Conservation (phyloP, 2,888 invertebrate genomes). For the Yponomeuta cagnagella region DNA sequence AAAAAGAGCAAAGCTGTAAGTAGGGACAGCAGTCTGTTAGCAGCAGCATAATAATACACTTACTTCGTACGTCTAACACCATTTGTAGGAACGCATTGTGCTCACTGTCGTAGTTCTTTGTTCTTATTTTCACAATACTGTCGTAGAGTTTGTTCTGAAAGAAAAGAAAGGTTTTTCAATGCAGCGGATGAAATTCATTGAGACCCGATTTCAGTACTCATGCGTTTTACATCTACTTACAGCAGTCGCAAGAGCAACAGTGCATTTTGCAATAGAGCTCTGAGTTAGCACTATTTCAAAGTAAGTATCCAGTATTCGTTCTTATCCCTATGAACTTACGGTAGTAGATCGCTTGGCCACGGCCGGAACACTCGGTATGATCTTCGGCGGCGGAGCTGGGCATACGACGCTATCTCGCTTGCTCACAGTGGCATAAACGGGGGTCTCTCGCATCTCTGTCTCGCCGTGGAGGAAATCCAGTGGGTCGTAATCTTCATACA, state of each 20-base stretch:
- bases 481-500: constrained; percentile 71
- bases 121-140: constrained; percentile 80
- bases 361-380: constrained; percentile 53
- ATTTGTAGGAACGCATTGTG: constrained; percentile 88
- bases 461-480: constrained; percentile 68
- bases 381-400: constrained; percentile 67
- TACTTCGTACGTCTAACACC: constrained; percentile 83
- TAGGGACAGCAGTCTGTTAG: too few species aligned
- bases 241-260: background rate
- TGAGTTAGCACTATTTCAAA: background rate
- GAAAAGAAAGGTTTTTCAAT: constrained; percentile 13
- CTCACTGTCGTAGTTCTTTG: constrained; percentile 83
- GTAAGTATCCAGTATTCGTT: background rate
- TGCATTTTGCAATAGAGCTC: background rate
- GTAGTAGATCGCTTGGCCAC: constrained; percentile 57
- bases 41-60: too few species aligned
- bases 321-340: constrained; percentile 33
- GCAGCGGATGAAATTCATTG: too few species aligned
- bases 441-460: constrained; percentile 64
- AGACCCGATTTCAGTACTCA: too few species aligned
- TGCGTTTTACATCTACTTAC: too few species aligned
- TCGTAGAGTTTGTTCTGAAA: constrained; percentile 81
- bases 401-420: constrained; percentile 50
- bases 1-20: too few species aligned
- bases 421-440: constrained; percentile 59